Evolutionary conservation across 2,113 vertebrate genomes (phyloP).

Genomic region (Conger conger): DNA sequence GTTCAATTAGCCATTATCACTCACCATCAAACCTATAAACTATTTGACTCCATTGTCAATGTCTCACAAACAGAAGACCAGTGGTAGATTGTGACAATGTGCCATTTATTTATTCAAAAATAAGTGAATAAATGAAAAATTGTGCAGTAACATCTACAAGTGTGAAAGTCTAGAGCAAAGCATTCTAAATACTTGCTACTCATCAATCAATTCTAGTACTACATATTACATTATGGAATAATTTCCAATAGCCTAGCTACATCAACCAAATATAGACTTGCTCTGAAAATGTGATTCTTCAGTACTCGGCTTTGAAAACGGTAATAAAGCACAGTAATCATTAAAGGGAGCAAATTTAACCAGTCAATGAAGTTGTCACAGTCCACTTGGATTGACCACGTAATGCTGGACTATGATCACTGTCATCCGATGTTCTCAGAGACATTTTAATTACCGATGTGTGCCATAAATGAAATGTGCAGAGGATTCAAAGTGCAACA

Average conservation of each 20-base stretch:
- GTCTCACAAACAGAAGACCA: background rate
- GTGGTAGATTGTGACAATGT: background rate
- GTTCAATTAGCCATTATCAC: background rate
- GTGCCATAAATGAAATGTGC: background rate
- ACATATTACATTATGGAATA: background rate
- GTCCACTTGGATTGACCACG: slow-evolving; percentile 21
- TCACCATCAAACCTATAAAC: background rate
- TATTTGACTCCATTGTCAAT: background rate
- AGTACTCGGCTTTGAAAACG: background rate
- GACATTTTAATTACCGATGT: slow-evolving; percentile 13
- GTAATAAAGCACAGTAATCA: background rate
- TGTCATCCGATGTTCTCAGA: slow-evolving; percentile 27
- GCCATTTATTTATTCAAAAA: background rate
- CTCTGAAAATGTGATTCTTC: background rate
- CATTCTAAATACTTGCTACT: background rate
- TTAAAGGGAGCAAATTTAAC: too few relatives aligned
- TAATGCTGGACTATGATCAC: slow-evolving; percentile 36
- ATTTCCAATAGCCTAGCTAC: background rate
- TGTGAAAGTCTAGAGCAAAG: background rate
- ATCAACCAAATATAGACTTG: background rate
- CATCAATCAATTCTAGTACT: background rate
- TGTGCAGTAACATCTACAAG: background rate
- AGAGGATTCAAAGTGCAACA: slow-evolving; percentile 13
- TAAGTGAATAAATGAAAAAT: background rate
- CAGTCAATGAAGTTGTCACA: slow-evolving; percentile 7